Base-by-base conservation (phyloP, 2,797 vertebrate species). In the Myoxocephalus aenaeus region DNA sequence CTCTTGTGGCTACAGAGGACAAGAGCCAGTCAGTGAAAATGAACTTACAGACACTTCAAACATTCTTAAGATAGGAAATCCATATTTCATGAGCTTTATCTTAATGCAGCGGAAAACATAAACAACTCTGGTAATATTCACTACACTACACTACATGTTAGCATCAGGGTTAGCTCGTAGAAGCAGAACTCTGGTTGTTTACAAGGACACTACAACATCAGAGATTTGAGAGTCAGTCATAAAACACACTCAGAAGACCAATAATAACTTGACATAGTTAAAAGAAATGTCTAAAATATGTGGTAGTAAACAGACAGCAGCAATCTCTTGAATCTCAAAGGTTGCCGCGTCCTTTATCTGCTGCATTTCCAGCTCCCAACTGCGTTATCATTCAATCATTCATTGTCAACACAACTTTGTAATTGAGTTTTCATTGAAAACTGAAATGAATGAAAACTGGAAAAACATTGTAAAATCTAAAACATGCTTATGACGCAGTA, bases 1-100 rank as follows among this genome's bases (percentile, higher is more conserved):
- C 89, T 89, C 81, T 90, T 93, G 66, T 34, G 67, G 68, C 91
- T 94, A 38, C 11, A 65, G 13, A 79, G 74, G 54, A 78, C 5
- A 77, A 61, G 85, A 53, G 27, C n/a, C 1, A 10, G 34, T 78
- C 4, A 62, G 70, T 38, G 17, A 50, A 63, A 63, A 56, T 63
- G 0, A 27, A 65, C 10, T 25, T 29, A 10, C 1, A 34, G 12
- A 42, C 8, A 27, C 10, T 14, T 12, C 15, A 53, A 50, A 36
- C 6, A 36, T 59, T n/a, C 1, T 34, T 12, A 11, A 58, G 6
- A 64, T 34, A 32, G 2, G 5, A 17, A 2, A 34, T 62, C 11
- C n/a, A 20, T 22, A 29, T 13, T 25, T 54, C 22, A 27, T 56
- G 22, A 29, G 17, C 7, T 44, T 48, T 1, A 58, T 13, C n/a